Evolutionary conservation across 2,888 invertebrate genomes (phyloP), one percentile per base, ranked within the genome.

Genomic region (Microctonus aethiopoides): DNA sequence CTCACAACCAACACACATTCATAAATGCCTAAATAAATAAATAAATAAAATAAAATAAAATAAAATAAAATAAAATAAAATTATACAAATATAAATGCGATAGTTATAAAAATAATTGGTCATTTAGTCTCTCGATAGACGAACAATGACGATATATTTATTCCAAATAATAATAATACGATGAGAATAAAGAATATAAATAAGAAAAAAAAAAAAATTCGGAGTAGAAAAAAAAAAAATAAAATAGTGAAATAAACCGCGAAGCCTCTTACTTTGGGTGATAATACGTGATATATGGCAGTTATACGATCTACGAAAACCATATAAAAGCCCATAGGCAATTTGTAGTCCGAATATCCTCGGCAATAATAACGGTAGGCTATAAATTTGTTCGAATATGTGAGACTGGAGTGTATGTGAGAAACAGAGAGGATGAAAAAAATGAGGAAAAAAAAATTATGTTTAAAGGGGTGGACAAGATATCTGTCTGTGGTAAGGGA

Each of bases 251-350:
- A 46, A 59, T 56, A 46, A 46, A 46, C 34, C 67, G 67, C 60
- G 59, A 68, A 62, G 66, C 68, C 68, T 70, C 68, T 70, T 71
- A 34, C 73, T 72, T 73, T 73, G 73, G 75, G 76, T 75, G 76
- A 76, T 76, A 76, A 76, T 76, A 76, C 67, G 73, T 76, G 76
- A 76, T 75, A 76, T 76, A 76, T 72, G 72, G 74, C 72, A 68
- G 72, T 76, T 75, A 75, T 76, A 75, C 75, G 75, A 76, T 76
- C 76, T 76, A 76, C 73, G 73, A 74, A 74, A 74, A 70, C 75
- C 76, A 76, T 76, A 76, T 74, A 75, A 76, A 46, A 74, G 71
- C 70, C 76, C 73, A 75, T 76, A 72, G 75, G 76, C 76, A 75
- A 76, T 76, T 76, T 76, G 76, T 76, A 76, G 74, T 76, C 72